Evolutionary conservation across 2,888 invertebrate genomes (phyloP).

Genomic region (Cotesia congregata): DNA sequence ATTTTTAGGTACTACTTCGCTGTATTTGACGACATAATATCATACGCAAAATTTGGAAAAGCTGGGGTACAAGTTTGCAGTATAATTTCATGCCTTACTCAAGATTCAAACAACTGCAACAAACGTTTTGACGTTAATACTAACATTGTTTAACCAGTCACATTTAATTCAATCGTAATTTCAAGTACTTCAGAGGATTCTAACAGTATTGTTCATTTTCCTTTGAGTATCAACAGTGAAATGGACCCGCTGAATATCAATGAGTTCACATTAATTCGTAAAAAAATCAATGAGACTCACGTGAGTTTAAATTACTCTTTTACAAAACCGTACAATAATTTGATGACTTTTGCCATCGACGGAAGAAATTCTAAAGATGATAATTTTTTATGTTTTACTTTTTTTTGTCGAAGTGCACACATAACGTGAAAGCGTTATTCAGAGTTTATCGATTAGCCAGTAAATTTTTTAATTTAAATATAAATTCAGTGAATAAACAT

Average conservation of each 20-base stretch:
- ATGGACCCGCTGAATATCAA: conserved; percentile 47
- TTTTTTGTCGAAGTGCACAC: no score
- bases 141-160: conserved; percentile 47
- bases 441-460: no score
- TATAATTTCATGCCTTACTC: conserved; percentile 51
- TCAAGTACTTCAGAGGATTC: conserved; percentile 44
- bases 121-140: conserved; percentile 47
- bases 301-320: conserved; percentile 46
- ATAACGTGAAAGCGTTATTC: no score
- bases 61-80: conserved; percentile 53
- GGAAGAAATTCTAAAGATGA: conserved; percentile 55
- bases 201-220: conserved; percentile 46
- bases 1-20: conserved; percentile 53
- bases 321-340: conserved; percentile 47
- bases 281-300: conserved; percentile 42
- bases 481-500: no score
- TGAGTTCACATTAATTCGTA: conserved; percentile 43
- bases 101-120: conserved; percentile 46
- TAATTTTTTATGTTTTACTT: conserved; percentile 16
- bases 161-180: conserved; percentile 53
- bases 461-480: no score
- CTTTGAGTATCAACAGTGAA: conserved; percentile 47
- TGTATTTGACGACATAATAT: conserved; percentile 55
- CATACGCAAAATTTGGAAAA: conserved; percentile 36
- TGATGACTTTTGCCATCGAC: conserved; percentile 57